phyloP scores from a whole-genome alignment of 2,113 vertebrate species.

The Heptranchias perlo region DNA sequence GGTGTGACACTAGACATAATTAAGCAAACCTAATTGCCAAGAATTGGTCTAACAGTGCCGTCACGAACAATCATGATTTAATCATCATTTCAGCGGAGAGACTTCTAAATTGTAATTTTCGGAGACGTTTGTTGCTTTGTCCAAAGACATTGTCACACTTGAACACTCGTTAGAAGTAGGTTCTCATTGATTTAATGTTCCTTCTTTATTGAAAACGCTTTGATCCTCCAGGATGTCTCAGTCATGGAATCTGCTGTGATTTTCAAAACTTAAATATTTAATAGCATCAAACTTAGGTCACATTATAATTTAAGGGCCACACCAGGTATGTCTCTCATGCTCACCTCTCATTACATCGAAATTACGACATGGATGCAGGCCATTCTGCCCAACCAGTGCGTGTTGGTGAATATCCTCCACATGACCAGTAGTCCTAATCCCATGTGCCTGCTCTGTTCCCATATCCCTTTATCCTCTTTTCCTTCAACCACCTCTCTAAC shows the following conservation, averaged over 20 bases:
- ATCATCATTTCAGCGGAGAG: neutral
- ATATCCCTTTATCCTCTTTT: neutral
- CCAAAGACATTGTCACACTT: neutral
- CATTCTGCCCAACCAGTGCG: neutral
- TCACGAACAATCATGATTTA: neutral
- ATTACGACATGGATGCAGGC: neutral
- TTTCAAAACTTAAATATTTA: neutral
- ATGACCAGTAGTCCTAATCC: neutral
- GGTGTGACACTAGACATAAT: slow-evolving; percentile 10
- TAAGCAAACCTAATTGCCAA: neutral
- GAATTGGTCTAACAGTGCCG: neutral
- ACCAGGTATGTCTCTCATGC: neutral
- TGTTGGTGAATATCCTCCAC: neutral
- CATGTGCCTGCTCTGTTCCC: neutral
- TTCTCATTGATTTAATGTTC: neutral
- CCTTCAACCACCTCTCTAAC: too few species aligned
- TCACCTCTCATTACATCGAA: neutral
- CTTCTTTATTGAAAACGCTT: neutral
- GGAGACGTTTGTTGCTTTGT: neutral
- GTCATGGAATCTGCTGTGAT: neutral
- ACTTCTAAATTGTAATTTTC: slow-evolving; percentile 7
- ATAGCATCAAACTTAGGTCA: neutral
- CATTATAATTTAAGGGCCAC: too few species aligned
- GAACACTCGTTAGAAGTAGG: neutral
- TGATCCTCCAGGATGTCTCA: neutral